These are phyloP conservation scores for Thamnophis sirtalis DNA, from an alignment of 2,113 vertebrate genomes.

Conservation along the genomic window DNA sequence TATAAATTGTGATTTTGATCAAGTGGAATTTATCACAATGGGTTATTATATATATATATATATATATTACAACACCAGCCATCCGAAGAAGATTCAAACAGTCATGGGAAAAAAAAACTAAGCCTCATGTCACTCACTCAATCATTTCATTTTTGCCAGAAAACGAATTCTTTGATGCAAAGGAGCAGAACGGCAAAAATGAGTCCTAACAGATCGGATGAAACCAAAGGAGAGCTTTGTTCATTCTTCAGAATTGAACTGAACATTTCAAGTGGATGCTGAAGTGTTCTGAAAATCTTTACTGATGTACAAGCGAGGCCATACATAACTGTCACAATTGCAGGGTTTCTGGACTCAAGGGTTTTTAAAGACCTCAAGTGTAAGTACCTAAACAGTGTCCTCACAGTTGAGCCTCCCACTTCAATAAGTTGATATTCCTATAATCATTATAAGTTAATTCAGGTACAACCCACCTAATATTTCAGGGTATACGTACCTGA, in stretches of 20 bases:
- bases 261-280: not conserved
- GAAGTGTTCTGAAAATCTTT: not conserved
- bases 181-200: not conserved
- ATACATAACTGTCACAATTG: not conserved
- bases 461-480: not conserved
- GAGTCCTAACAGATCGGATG: constrained; percentile 10
- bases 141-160: constrained; percentile 15
- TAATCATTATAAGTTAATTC: not conserved
- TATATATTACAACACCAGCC: not conserved
- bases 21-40: constrained; percentile 14
- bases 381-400: not conserved
- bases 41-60: not conserved
- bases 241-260: constrained; percentile 4
- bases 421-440: not conserved
- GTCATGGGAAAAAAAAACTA: not conserved
- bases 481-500: not conserved
- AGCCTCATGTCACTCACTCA: not conserved
- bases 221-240: not conserved
- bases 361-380: not conserved
- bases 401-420: not conserved
- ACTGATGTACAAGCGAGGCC: not conserved
- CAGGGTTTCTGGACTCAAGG: not conserved
- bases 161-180: constrained; percentile 19
- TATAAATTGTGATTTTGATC: constrained; percentile 10
- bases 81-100: not conserved